Conservation (phyloP, 2,113 vertebrate genomes). For the Leptosomus discolor region DNA sequence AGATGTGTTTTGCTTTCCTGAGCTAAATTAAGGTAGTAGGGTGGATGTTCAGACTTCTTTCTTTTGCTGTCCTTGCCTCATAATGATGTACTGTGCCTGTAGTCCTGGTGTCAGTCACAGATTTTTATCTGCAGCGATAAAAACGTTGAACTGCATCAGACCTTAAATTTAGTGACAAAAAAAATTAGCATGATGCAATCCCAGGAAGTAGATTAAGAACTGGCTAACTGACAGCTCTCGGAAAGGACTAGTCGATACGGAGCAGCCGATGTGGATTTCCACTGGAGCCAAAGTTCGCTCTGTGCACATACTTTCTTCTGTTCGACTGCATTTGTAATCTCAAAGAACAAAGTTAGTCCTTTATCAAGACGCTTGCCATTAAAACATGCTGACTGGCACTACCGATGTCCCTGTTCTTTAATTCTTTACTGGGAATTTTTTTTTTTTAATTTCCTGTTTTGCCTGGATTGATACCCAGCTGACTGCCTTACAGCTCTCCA, state of each 20-base stretch:
- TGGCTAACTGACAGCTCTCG: slow-evolving; percentile 27
- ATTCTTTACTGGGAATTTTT: neutral
- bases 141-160: slow-evolving; percentile 53
- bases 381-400: neutral
- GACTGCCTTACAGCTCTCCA: neutral
- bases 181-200: slow-evolving; percentile 51
- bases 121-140: slow-evolving; percentile 55
- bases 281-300: neutral
- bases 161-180: slow-evolving; percentile 61
- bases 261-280: neutral
- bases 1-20: neutral
- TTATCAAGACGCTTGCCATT: neutral
- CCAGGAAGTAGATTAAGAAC: slow-evolving; percentile 47
- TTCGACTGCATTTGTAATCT: neutral
- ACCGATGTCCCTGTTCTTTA: accelerated
- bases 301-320: neutral
- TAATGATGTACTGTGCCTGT: neutral
- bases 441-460: neutral
- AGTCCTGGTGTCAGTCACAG: neutral
- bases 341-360: neutral
- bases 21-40: neutral
- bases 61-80: neutral
- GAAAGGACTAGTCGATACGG: neutral
- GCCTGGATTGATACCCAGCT: neutral
- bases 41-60: neutral